Base-by-base conservation (phyloP, 2,797 vertebrate genomes). In the Glyptemys insculpta region DNA sequence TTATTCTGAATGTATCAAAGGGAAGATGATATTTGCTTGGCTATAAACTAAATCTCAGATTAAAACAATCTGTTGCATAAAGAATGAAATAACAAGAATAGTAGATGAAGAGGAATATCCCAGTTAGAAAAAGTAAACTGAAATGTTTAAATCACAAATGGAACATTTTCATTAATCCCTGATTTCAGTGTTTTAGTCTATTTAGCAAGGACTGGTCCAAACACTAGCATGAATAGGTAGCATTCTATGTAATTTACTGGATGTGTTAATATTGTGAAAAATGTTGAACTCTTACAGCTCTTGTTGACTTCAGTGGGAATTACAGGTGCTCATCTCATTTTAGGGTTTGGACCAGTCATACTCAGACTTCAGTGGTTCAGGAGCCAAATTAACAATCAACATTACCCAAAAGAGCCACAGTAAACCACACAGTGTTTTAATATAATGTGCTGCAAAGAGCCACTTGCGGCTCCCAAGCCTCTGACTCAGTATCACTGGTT, bases 1-100 rank as follows among this genome's bases (percentile, higher is more conserved):
- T 94, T 96, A 44, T 91, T 96, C 53, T 93, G 18, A 95, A 62
- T 95, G 6, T 92, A 25, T 90, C 76, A 89, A 90, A 92, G 23
- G 52, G 83, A 96, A 84, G 65, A 87, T 93, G 78, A 56, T 94
- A 87, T 79, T 95, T 94, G 41, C 79, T 95, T 96, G 54, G 25
- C 76, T 94, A 88, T 74, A 90, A 85, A 47, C 83, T 84, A 92
- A 94, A 86, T 92, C 85, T 54, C 50, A 91, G 19, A 18, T 91
- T 27, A 83, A 92, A 93, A 74, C 85, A 53, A 25, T 89, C 52
- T 19, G 3, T 88, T 95, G 68, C 1, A 25, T 37, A 89, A 79
- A 12, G 34, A 82, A 27, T 92, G 81, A 95, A 87, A 74, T 15
- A 41, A 50, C n/a, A 90, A 92, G 87, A 93, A 80, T 76, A 84